Conservation (phyloP, 2,888 invertebrate genomes). For the Rapana venosa region DNA sequence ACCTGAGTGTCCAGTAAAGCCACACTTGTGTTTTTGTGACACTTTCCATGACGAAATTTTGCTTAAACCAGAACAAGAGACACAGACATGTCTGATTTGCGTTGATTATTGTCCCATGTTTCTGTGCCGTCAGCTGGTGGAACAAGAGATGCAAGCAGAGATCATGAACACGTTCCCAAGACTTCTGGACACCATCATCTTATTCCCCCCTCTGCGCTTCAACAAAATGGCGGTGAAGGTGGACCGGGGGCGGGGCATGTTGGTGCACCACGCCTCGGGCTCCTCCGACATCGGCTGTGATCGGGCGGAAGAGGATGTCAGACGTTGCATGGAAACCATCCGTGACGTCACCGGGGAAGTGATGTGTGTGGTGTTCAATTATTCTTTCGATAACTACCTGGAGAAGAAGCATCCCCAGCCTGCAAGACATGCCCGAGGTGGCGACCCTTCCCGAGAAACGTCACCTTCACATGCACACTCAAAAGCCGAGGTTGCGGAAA, state of each 20-base stretch:
- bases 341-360: background rate
- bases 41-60: too few relatives aligned
- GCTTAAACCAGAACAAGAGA: too few relatives aligned
- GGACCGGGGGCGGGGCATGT: background rate
- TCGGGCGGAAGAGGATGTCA: background rate
- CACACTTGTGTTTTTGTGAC: background rate
- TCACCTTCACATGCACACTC: too few relatives aligned
- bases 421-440: background rate
- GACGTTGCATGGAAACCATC: background rate
- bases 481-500: too few relatives aligned
- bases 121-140: background rate
- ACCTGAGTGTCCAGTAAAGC: background rate
- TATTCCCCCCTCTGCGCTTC: background rate
- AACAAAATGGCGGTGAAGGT: background rate
- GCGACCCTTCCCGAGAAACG: too few relatives aligned
- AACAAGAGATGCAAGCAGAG: background rate
- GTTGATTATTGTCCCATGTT: background rate
- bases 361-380: constrained; percentile 23
- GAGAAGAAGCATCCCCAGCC: background rate
- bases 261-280: background rate
- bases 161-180: background rate
- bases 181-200: background rate
- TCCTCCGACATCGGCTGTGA: background rate
- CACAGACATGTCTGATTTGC: background rate
- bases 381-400: constrained; percentile 36